Evolutionary conservation across 2,113 vertebrate genomes (phyloP).

Genomic region (Tachuris rubrigastra): DNA sequence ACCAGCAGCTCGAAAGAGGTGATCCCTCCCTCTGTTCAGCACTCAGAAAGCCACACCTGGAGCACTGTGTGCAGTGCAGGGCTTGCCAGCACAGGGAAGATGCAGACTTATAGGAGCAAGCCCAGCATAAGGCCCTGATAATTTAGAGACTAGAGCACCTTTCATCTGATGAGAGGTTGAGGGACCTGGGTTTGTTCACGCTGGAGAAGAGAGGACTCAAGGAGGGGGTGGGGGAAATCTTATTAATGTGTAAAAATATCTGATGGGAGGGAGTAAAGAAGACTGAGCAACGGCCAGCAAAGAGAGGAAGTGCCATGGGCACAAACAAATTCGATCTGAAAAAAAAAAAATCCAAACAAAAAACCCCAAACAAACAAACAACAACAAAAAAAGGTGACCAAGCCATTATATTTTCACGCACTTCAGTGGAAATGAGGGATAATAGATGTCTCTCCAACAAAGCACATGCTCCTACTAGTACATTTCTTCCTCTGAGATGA

Average conservation of each 20-base stretch:
- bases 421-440: neutral
- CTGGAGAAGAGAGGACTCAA: neutral
- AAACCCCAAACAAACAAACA: neutral
- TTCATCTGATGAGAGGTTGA: neutral
- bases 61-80: too few species aligned
- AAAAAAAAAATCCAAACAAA: neutral
- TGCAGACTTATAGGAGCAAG: fast-evolving
- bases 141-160: neutral
- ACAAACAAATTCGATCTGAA: neutral
- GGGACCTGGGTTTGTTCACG: neutral
- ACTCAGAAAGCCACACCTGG: neutral
- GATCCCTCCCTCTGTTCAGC: neutral
- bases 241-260: neutral
- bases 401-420: neutral
- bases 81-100: neutral
- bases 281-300: neutral
- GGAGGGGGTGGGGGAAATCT: neutral
- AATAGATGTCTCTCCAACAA: neutral
- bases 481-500: neutral
- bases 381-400: neutral
- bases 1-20: neutral
- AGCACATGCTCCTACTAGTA: neutral
- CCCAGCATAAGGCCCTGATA: neutral
- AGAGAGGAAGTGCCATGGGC: neutral
- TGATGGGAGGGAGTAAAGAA: neutral